Base-by-base conservation (phyloP, 2,797 vertebrate genomes). In the Ctenopoma multispine region DNA sequence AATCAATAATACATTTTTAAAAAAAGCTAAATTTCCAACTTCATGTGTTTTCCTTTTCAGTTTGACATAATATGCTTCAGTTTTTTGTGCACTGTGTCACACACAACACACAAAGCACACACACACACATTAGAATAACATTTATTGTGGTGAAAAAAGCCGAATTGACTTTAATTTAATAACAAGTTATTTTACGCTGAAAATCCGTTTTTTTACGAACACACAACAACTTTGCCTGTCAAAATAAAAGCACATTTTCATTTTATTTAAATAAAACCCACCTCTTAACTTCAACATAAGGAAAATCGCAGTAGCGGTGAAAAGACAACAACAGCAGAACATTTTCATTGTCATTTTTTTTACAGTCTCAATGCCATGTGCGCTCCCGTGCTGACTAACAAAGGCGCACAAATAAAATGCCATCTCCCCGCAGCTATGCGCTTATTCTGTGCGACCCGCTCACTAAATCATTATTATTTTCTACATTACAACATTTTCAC, bases 171-270 rank as follows among this genome's bases (percentile, higher is more conserved):
- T 27, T 31, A 31, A 38, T 31, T 7, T 31, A 31, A 31, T 31
- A 6, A 31, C 29, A 40, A 55, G 14, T 50, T 14, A 31, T 70
- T 75, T 69, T 15, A 50, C 20, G 29, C 4, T 7, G 12, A 41
- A 67, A 58, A 40, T 44, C 4, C 3, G 3, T 13, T 23, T 58
- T 38, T 27, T 31, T 31, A 31, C 29, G 7, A 31, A 24, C 60
- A 38, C 18, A n/a, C 40, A 72, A 74, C 51, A 72, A 74, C 51
- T 83, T 54, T 24, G 27, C 51, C n/a, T 38, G 15, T 64, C 71
- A 56, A 63, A 71, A 72, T 49, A 65, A 63, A 64, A 66, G 38
- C 62, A 29, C 27, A 7, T 31, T 31, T 31, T 41, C 18, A 55
- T 75, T 63, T 7, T 4, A 17, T 11, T 49, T 1, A 0, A 23